A percentile compares a stretch with the other conserved stretches of the same genome.
phyloP scores from a whole-genome alignment of 1,140 invertebrate species.

The Zaprionus africanus region DNA sequence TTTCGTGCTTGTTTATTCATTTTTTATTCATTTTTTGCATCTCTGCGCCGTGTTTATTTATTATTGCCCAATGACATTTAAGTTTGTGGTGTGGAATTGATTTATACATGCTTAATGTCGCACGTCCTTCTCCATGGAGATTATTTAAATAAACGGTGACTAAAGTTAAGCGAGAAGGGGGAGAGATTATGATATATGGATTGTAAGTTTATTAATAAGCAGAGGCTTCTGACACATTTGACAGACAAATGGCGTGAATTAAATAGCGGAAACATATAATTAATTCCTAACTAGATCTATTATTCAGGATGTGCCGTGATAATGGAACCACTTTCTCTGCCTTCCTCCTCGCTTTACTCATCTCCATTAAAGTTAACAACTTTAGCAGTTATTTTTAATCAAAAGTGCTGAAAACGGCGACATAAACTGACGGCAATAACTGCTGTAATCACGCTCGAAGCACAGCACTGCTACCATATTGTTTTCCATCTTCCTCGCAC shows the following conservation, averaged over 20 bases:
- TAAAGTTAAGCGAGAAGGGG: conserved; percentile 7
- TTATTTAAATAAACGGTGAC: conserved; percentile 55
- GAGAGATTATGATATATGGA: conserved; percentile 28
- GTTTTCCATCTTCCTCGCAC: conserved; percentile 15
- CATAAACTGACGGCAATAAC: conserved; percentile 39
- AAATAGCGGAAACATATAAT: neutral
- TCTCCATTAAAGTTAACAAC: conserved; percentile 37
- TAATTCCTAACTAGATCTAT: neutral
- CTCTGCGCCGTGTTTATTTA: conserved; percentile 28
- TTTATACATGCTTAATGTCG: conserved; percentile 39
- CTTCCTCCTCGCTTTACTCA: conserved; percentile 5
- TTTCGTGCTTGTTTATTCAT: neutral
- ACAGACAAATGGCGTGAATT: neutral
- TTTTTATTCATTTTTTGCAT: conserved; percentile 28
- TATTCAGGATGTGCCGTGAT: neutral
- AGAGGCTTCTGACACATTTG: conserved; percentile 2
- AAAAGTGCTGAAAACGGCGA: conserved; percentile 25
- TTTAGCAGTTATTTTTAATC: conserved; percentile 43
- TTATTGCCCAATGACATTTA: conserved; percentile 52
- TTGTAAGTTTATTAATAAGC: conserved; percentile 33
- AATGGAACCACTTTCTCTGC: neutral
- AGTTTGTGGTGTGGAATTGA: conserved; percentile 55
- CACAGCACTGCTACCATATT: conserved; percentile 48
- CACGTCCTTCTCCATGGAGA: conserved; percentile 20
- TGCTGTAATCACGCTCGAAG: conserved; percentile 43